Conservation (phyloP, 1,140 invertebrate species). For the Drosophila athabasca region DNA sequence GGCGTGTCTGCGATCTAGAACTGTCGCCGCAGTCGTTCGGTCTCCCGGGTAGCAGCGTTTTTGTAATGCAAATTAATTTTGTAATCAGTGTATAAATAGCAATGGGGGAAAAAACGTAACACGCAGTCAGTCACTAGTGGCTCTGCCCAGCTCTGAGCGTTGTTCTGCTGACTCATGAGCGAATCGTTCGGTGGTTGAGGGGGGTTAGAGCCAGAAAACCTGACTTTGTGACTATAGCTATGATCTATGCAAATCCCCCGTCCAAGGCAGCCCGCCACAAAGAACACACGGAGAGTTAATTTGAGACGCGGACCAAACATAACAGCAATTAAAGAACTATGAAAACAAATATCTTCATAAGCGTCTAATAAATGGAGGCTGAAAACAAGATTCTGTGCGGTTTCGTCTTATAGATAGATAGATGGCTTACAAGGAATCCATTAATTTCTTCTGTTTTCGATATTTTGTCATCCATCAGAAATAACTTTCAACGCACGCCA, state of each 20-base stretch:
- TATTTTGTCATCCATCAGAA: constrained; percentile 82
- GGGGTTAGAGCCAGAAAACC: constrained; percentile 8
- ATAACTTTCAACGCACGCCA: constrained; percentile 81
- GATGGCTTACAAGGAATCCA: constrained; percentile 75
- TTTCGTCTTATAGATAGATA: constrained; percentile 4
- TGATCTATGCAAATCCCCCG: constrained; percentile 65
- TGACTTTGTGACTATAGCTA: constrained; percentile 1
- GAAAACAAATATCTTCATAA: constrained; percentile 70
- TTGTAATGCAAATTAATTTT: constrained; percentile 74
- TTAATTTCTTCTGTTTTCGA: constrained; percentile 67
- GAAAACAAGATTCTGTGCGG: constrained; percentile 60
- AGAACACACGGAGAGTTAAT: constrained; percentile 35
- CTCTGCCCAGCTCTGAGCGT: too few relatives aligned
- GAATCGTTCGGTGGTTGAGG: constrained; percentile 5
- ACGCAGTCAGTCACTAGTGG: constrained; percentile 27
- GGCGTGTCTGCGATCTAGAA: constrained; percentile 65
- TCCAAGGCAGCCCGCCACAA: constrained; percentile 37
- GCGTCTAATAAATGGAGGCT: constrained; percentile 63
- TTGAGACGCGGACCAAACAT: constrained; percentile 60
- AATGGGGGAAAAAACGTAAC: constrained; percentile 40
- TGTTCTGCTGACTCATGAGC: constrained; percentile 57
- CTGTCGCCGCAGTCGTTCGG: constrained; percentile 46
- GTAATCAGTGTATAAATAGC: constrained; percentile 71
- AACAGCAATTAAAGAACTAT: constrained; percentile 71
- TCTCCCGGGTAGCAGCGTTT: constrained; percentile 36